Evolutionary conservation across 2,797 vertebrate species (phyloP).

Genomic region (Merluccius polli): DNA sequence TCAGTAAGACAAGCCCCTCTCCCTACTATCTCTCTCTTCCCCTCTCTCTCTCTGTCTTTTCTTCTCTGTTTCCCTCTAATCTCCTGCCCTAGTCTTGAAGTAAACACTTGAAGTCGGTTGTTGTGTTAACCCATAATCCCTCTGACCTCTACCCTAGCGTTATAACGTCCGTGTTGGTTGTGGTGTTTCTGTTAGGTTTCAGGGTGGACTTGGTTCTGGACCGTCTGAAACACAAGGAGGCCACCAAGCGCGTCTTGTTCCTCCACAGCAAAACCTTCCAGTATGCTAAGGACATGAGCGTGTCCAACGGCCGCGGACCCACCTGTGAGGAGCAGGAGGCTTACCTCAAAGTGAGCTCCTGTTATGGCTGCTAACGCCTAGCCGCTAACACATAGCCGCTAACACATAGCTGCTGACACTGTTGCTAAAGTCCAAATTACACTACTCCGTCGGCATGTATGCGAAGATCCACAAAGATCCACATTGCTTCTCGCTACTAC

Average conservation of each 20-base stretch:
- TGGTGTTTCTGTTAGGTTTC: constrained; percentile 72
- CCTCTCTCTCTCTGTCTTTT: neutral
- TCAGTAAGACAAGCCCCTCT: constrained; percentile 74
- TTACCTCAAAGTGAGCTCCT: constrained; percentile 80
- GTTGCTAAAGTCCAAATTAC: neutral
- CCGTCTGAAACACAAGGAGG: constrained; percentile 92
- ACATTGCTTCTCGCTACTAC: too few species aligned
- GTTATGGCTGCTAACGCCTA: too few species aligned
- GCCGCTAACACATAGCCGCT: neutral
- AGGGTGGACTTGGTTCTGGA: constrained; percentile 88
- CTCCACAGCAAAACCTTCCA: constrained; percentile 73
- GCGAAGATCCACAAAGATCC: too few species aligned
- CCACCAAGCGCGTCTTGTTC: constrained; percentile 88
- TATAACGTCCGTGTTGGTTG: constrained; percentile 13
- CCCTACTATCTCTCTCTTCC: neutral
- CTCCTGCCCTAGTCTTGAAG: neutral
- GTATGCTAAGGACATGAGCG: constrained; percentile 85
- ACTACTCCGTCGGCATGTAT: too few species aligned
- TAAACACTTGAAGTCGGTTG: too few species aligned
- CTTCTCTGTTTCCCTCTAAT: neutral
- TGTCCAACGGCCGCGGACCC: constrained; percentile 68
- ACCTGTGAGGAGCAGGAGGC: constrained; percentile 86
- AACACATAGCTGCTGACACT: neutral
- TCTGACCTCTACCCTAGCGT: constrained; percentile 11
- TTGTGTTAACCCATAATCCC: neutral